Conservation (phyloP, 2,797 vertebrate species). For the Ataeniobius toweri region DNA sequence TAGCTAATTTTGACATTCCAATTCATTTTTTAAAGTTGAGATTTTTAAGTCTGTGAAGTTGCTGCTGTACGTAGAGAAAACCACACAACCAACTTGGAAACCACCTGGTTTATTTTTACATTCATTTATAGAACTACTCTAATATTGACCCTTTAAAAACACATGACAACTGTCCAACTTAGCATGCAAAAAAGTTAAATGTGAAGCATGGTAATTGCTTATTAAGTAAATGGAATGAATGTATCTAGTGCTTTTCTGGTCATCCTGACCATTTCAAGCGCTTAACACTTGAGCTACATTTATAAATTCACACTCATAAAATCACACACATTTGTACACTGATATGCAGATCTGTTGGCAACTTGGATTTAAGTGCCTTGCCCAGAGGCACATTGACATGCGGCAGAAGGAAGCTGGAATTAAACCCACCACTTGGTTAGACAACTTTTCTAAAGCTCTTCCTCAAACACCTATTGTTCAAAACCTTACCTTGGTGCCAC, state of each 20-base stretch:
- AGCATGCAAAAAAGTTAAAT: neutral
- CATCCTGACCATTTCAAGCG: neutral
- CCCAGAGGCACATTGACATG: too few relatives aligned
- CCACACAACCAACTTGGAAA: neutral
- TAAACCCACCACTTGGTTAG: too few relatives aligned
- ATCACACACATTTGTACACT: too few relatives aligned
- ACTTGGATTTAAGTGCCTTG: too few relatives aligned
- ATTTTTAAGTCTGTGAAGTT: neutral
- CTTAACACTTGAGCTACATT: neutral
- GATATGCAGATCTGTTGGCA: too few relatives aligned
- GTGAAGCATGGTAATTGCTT: neutral
- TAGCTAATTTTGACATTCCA: neutral
- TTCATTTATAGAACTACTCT: neutral
- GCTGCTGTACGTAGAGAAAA: neutral
- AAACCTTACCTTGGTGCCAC: neutral
- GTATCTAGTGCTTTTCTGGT: neutral
- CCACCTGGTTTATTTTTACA: neutral
- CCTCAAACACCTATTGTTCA: too few relatives aligned
- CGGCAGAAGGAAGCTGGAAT: too few relatives aligned
- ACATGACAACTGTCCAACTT: neutral
- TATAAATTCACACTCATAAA: neutral
- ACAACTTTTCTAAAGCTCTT: too few relatives aligned
- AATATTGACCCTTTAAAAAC: neutral
- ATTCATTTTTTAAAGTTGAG: neutral
- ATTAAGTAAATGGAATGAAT: neutral